Evolutionary conservation across 2,888 invertebrate species (phyloP).

Genomic region (Abrostola tripartita): DNA sequence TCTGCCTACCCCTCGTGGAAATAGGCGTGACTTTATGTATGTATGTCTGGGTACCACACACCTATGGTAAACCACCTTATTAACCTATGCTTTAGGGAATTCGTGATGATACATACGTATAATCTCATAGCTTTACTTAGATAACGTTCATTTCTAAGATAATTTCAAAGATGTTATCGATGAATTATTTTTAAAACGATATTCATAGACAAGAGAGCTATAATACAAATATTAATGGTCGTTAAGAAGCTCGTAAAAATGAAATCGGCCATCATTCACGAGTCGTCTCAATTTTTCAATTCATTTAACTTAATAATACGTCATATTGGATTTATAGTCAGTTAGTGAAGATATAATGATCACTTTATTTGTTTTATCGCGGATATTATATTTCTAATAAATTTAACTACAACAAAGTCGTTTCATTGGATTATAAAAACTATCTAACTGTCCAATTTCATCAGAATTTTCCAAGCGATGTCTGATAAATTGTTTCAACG

Average conservation of each 20-base stretch:
- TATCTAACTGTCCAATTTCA: neutral
- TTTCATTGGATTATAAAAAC: no score
- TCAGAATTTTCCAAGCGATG: neutral
- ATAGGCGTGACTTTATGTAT: no score
- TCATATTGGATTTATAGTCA: conserved; percentile 34
- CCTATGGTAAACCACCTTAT: no score
- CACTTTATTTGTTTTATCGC: conserved; percentile 29
- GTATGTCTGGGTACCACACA: no score
- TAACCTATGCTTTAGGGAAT: no score
- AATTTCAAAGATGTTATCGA: conserved; percentile 22
- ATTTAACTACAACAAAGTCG: no score
- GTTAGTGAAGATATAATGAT: conserved; percentile 27
- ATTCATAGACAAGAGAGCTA: conserved; percentile 43
- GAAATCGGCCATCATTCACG: conserved; percentile 38
- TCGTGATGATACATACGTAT: no score
- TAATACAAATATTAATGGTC: conserved; percentile 42
- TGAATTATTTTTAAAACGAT: conserved; percentile 39
- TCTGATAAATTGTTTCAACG: neutral
- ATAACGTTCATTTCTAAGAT: conserved; percentile 28
- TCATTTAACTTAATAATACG: conserved; percentile 23
- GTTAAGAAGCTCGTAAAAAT: conserved; percentile 51
- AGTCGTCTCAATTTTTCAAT: conserved; percentile 45
- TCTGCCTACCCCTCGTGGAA: no score
- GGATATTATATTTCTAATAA: conserved; percentile 29
- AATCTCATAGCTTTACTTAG: conserved; percentile 9